phyloP scores from a whole-genome alignment of 2,113 vertebrate species.

The Lepus timidus region DNA sequence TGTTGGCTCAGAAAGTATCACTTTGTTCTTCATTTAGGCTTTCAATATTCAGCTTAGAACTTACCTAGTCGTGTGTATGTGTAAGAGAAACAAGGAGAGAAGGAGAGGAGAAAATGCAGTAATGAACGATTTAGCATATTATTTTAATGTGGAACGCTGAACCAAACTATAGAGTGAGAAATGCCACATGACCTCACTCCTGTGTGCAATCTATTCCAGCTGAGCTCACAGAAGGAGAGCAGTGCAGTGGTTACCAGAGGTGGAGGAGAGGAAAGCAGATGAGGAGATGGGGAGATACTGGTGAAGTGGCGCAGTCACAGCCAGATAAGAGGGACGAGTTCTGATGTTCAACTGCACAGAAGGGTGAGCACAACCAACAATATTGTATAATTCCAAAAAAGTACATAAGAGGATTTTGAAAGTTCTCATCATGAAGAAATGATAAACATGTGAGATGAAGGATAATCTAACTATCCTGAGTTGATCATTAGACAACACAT shows the following conservation, averaged over 20 bases:
- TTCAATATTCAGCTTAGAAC: conserved; percentile 35
- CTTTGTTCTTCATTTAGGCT: neutral
- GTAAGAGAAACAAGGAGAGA: neutral
- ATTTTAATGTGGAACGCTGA: conserved; percentile 45
- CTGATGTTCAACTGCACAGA: neutral
- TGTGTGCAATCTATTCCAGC: no score
- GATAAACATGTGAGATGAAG: neutral
- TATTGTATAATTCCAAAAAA: neutral
- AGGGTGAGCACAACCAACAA: neutral
- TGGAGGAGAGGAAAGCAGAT: no score
- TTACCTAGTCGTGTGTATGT: neutral
- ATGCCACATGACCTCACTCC: no score
- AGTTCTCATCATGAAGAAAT: neutral
- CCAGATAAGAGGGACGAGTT: neutral
- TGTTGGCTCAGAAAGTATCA: conserved; percentile 45
- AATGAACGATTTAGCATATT: neutral
- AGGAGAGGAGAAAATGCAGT: neutral
- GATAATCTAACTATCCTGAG: neutral
- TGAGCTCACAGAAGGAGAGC: no score
- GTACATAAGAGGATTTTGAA: neutral
- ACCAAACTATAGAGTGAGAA: conserved; percentile 3
- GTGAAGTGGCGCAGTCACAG: neutral
- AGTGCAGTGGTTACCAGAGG: no score
- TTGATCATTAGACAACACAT: neutral
- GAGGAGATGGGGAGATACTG: neutral